Conservation (phyloP, 2,888 invertebrate genomes). For the Stenchaetothrips biformis region DNA sequence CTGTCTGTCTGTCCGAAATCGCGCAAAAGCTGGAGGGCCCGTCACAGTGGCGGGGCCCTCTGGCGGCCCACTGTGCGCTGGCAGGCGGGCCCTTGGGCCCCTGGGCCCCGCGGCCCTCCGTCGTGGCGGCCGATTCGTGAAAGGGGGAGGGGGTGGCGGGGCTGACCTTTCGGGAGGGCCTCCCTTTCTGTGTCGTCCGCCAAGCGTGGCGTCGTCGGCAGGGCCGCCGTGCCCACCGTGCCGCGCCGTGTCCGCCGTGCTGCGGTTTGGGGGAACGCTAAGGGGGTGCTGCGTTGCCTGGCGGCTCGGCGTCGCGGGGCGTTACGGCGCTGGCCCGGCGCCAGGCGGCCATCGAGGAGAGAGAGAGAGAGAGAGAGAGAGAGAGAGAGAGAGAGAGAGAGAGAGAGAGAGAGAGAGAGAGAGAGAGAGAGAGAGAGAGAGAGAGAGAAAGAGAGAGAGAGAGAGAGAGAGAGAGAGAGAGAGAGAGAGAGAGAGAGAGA, state of each 20-base stretch:
- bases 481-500: conserved; percentile 25
- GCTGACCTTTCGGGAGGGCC: conserved; percentile 15
- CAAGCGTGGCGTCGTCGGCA: neutral
- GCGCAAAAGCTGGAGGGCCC: no score
- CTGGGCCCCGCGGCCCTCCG: neutral
- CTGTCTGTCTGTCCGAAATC: no score
- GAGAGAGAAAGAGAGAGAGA: no score
- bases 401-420: no score
- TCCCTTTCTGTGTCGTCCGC: conserved; percentile 18
- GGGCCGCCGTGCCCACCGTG: no score
- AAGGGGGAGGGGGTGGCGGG: neutral
- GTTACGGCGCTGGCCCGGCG: neutral
- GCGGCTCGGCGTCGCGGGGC: neutral
- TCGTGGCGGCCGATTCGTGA: neutral
- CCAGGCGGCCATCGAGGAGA: neutral
- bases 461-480: neutral
- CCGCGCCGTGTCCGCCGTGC: no score
- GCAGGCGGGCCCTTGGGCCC: no score
- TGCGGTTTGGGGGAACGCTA: neutral
- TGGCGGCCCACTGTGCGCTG: no score
- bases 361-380: no score
- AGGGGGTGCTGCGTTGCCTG: neutral
- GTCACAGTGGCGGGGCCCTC: no score
- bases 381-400: no score
- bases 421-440: no score